phyloP scores from a whole-genome alignment of 1,140 invertebrate species.

The Drosophila sproati region DNA sequence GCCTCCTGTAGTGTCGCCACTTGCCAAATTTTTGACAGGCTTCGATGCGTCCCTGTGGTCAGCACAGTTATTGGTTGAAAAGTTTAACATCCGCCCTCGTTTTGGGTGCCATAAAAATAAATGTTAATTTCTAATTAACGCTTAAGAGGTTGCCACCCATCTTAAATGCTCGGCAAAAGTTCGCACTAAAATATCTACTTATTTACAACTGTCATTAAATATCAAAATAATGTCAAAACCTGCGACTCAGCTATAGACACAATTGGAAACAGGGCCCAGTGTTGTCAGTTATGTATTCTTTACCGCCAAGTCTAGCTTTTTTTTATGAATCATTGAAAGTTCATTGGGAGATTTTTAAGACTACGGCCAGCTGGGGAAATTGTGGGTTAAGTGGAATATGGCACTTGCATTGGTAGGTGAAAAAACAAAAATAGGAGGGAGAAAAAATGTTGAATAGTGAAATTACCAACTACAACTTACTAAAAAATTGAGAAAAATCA shows the following conservation, averaged over 20 bases:
- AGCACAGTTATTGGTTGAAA: slow-evolving; percentile 13
- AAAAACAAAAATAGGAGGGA: no score
- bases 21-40: slow-evolving; percentile 31
- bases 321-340: no score
- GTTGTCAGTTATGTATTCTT: not conserved
- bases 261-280: not conserved
- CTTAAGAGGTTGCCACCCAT: slow-evolving; percentile 14
- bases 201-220: slow-evolving; percentile 49
- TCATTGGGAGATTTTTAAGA: no score
- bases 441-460: no score
- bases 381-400: no score
- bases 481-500: no score
- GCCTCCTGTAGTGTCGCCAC: slow-evolving; percentile 4
- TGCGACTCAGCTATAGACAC: no score
- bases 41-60: slow-evolving; percentile 23
- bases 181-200: slow-evolving; percentile 11
- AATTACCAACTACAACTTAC: no score
- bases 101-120: slow-evolving; percentile 38
- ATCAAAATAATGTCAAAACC: slow-evolving; percentile 33
- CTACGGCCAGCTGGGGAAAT: no score
- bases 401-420: no score
- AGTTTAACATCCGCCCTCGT: slow-evolving; percentile 3
- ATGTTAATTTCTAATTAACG: slow-evolving; percentile 60
- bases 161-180: slow-evolving; percentile 29
- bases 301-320: not conserved